Evolutionary conservation across 30 jellyfish, hydroid and myxozoan species (phyloP), one percentile per base, ranked within the genome.

Genomic region (Nemopilema nomurai): DNA sequence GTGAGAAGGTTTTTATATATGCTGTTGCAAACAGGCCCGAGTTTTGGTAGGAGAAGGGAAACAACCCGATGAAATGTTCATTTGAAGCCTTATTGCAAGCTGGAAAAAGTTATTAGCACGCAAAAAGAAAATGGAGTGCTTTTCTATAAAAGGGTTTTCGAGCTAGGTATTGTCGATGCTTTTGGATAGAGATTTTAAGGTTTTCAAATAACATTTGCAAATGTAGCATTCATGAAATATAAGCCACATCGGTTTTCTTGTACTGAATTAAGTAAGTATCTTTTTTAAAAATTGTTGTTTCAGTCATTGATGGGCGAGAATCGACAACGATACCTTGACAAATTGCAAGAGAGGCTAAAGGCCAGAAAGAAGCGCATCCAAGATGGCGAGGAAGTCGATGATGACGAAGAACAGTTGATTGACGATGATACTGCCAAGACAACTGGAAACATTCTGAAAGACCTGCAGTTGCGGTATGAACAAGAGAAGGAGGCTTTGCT

Each of bases 301-400:
- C 64, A 92, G 98, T 80, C 93, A 70, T 66, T 92, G 51, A 76
- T 92, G 90, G 98, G 98, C 27, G 94, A 86, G 79, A 88, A 78
- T 74, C 97, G 97, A 29, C 96, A 92, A 71, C 82, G 92, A 0
- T 92, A 87, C 69, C 88, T 72, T 22, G 97, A 88, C 22, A 87
- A 88, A 49, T 32, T 92, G 71, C 93, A 88, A 70, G 98, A 92
- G 91, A 86, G 98, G 71, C 83, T 92, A 76, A 77, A 78, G 67
- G 67, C 74, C 29, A 95, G 96, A 23, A 95, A 83, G 87, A 91
- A 85, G 89, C 95, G 92, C 16, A 74, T 86, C 28, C 94, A 74
- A 24, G 90, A 84, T 29, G 98, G 97, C 51, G 98, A 92, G 50
- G 92, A 80, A 22, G 90, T 80, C n/a, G 98, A 92, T n/a, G 89